Conservation (phyloP, 2,113 vertebrate genomes). For the Cebidichthys violaceus region DNA sequence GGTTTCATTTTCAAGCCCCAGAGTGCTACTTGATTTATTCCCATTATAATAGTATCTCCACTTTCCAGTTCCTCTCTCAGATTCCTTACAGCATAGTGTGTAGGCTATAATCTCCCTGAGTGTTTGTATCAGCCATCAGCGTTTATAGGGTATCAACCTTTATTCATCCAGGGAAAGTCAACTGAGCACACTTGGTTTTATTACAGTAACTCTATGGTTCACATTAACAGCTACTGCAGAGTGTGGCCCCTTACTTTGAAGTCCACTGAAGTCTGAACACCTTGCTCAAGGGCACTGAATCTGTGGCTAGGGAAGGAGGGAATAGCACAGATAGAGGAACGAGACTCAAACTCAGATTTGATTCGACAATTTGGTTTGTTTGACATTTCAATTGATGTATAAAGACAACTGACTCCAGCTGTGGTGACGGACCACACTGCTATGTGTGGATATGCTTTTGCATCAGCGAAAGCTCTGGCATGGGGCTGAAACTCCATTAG, state of each 20-base stretch:
- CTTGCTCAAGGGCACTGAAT: constrained; percentile 19
- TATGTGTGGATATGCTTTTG: constrained; percentile 12
- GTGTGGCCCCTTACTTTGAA: neutral
- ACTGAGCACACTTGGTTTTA: constrained; percentile 39
- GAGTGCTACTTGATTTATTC: constrained; percentile 70
- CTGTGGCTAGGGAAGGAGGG: neutral
- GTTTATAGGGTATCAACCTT: constrained; percentile 64
- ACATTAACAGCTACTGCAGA: constrained; percentile 19
- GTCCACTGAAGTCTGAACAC: neutral
- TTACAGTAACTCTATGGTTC: constrained; percentile 14
- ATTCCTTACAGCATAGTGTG: constrained; percentile 51
- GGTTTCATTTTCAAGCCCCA: constrained; percentile 67
- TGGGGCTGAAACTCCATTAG: neutral
- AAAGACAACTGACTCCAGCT: neutral
- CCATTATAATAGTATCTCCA: constrained; percentile 68
- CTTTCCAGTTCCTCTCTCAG: constrained; percentile 61
- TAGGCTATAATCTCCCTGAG: constrained; percentile 62
- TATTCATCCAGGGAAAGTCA: constrained; percentile 57
- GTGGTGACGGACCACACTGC: neutral
- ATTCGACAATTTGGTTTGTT: neutral
- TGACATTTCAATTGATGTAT: neutral
- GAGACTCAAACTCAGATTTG: neutral
- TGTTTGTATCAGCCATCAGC: constrained; percentile 69
- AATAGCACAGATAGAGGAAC: neutral
- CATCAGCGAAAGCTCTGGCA: neutral